Conservation (phyloP, 2,113 vertebrate species). For the Cynocephalus volans region DNA sequence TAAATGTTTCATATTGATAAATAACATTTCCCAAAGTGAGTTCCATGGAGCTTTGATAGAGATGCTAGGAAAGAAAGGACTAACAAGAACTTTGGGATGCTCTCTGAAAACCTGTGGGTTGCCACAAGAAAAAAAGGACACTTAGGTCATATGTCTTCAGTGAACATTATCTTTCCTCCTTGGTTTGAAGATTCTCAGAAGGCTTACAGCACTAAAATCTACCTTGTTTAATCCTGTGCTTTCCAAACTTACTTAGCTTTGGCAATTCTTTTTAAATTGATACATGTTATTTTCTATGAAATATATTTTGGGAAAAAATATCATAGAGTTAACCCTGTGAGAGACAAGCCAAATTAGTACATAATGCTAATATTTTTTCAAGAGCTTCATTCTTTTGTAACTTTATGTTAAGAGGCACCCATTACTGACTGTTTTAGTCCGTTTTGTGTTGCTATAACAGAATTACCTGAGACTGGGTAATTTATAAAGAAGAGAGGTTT, state of each 20-base stretch:
- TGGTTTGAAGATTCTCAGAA: not conserved
- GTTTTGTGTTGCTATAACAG: too few relatives aligned
- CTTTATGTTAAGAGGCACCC: not conserved
- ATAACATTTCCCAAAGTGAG: not conserved
- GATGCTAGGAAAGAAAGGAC: not conserved
- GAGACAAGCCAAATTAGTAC: not conserved
- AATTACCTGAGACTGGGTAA: too few relatives aligned
- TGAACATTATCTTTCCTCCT: not conserved
- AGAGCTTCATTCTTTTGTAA: not conserved
- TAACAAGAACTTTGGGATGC: rapidly evolving
- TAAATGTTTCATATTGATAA: not conserved
- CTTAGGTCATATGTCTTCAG: not conserved
- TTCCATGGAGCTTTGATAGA: not conserved
- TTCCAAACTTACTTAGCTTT: not conserved
- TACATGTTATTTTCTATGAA: not conserved
- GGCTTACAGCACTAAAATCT: not conserved
- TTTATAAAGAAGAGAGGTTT: too few relatives aligned
- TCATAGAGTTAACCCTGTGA: not conserved
- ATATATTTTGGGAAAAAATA: not conserved
- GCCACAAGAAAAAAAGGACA: not conserved
- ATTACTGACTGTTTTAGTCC: not conserved
- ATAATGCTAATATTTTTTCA: not conserved
- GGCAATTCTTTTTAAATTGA: conserved; percentile 5
- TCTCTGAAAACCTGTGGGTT: not conserved
- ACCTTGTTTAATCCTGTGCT: not conserved